A percentile compares a stretch with the other conserved stretches of the same genome.
These are phyloP conservation scores for Pipistrellus pipistrellus DNA, from an alignment of 2,797 vertebrate genomes.

Conservation along the genomic window DNA sequence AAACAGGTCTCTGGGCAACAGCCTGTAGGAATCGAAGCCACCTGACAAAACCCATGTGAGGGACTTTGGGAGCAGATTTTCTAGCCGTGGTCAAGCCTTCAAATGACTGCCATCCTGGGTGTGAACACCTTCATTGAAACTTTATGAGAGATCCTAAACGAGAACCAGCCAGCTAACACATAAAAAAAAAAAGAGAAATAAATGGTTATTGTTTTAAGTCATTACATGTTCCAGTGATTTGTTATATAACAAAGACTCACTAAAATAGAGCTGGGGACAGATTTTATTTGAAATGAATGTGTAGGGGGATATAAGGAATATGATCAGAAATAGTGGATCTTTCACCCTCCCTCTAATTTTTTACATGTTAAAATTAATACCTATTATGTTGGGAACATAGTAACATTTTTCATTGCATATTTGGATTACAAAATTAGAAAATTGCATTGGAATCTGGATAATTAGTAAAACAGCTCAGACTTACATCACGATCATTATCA, in stretches of 20 bases:
- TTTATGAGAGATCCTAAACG: neutral
- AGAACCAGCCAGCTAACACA: neutral
- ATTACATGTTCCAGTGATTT: neutral
- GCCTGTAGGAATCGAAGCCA: neutral
- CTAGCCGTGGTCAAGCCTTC: neutral
- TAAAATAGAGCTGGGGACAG: neutral
- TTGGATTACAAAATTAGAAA: slow-evolving; percentile 12
- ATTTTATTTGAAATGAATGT: slow-evolving; percentile 2
- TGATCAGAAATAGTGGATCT: neutral
- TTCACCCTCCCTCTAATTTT: neutral
- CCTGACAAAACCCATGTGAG: neutral
- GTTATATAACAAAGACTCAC: neutral
- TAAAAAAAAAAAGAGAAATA: neutral
- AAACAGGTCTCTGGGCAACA: neutral
- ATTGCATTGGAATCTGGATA: slow-evolving; percentile 91
- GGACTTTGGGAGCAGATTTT: neutral
- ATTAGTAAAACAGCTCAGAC: slow-evolving; percentile 88
- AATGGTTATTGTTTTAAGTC: neutral
- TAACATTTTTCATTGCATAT: neutral
- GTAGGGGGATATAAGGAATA: neutral
- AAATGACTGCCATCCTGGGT: neutral
- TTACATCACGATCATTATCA: neutral
- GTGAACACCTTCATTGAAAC: neutral
- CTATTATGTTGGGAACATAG: neutral
- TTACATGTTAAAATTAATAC: neutral